A percentile compares a stretch with the other conserved stretches of the same genome.
Conservation (phyloP, 2,888 invertebrate genomes). For the Bombylius major region DNA sequence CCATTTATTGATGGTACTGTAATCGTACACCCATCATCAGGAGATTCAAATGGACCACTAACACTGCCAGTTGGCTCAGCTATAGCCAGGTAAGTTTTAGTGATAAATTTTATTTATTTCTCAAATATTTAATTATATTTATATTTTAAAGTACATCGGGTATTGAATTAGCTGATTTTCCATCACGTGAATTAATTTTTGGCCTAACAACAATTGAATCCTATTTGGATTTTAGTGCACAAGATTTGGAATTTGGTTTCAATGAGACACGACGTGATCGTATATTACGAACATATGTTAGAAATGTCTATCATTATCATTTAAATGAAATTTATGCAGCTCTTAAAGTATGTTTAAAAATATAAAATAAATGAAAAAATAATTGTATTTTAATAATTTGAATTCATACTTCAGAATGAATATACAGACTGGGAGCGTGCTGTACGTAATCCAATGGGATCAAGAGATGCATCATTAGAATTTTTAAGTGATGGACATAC, state of each 20-base stretch:
- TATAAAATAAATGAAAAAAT: too few relatives aligned
- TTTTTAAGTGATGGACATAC: constrained; percentile 87
- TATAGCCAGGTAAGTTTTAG: constrained; percentile 37
- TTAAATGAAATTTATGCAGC: constrained; percentile 91
- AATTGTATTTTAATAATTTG: constrained; percentile 6
- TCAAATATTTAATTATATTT: constrained; percentile 2
- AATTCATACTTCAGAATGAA: constrained; percentile 52
- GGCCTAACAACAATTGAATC: constrained; percentile 75
- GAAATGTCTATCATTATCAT: constrained; percentile 91
- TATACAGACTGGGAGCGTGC: constrained; percentile 94
- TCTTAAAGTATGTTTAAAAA: constrained; percentile 42
- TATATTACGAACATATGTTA: constrained; percentile 79
- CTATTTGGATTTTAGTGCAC: constrained; percentile 67
- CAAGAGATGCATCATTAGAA: constrained; percentile 72
- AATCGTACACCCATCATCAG: constrained; percentile 48
- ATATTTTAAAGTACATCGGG: constrained; percentile 45
- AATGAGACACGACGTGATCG: constrained; percentile 77
- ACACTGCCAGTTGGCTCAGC: constrained; percentile 35
- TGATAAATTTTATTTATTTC: neutral
- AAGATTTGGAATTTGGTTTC: constrained; percentile 82
- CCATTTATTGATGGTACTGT: constrained; percentile 89
- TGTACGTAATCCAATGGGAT: constrained; percentile 72
- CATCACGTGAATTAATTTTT: constrained; percentile 69
- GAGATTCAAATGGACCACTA: constrained; percentile 25
- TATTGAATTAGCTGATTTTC: constrained; percentile 69